Conservation (phyloP, 2,113 vertebrate species). For the Tragelaphus scriptus region DNA sequence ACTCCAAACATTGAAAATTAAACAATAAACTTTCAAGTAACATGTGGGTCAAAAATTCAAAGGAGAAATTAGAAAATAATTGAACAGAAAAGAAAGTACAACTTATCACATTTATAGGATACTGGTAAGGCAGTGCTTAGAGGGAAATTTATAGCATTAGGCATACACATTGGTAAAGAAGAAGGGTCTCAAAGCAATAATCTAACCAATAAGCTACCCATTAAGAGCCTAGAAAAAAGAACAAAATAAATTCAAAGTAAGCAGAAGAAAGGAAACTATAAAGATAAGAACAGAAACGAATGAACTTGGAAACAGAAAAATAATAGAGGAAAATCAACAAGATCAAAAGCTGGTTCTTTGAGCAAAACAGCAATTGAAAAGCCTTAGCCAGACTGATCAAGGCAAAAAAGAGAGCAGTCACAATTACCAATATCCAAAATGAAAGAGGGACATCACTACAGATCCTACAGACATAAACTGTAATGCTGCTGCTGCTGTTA, state of each 20-base stretch:
- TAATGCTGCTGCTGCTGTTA: too few relatives aligned
- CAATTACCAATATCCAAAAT: not conserved
- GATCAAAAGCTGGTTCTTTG: not conserved
- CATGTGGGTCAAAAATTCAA: not conserved
- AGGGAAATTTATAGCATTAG: not conserved
- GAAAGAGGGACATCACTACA: not conserved
- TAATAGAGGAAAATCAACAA: not conserved
- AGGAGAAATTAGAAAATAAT: not conserved
- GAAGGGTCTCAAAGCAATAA: not conserved
- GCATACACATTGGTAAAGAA: not conserved
- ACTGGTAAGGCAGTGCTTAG: not conserved
- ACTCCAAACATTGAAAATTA: not conserved
- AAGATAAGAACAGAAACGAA: not conserved
- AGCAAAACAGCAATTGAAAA: not conserved
- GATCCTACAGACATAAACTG: not conserved
- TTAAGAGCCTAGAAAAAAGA: not conserved
- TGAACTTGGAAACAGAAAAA: not conserved
- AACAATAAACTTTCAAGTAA: not conserved
- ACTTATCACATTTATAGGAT: not conserved
- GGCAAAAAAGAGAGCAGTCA: not conserved
- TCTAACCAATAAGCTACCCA: not conserved
- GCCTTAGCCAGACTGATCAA: not conserved
- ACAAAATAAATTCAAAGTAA: not conserved
- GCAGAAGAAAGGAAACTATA: not conserved
- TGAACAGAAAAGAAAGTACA: not conserved